Evolutionary conservation across 2,888 invertebrate genomes (phyloP).

Genomic region (Horisme vitalbata): DNA sequence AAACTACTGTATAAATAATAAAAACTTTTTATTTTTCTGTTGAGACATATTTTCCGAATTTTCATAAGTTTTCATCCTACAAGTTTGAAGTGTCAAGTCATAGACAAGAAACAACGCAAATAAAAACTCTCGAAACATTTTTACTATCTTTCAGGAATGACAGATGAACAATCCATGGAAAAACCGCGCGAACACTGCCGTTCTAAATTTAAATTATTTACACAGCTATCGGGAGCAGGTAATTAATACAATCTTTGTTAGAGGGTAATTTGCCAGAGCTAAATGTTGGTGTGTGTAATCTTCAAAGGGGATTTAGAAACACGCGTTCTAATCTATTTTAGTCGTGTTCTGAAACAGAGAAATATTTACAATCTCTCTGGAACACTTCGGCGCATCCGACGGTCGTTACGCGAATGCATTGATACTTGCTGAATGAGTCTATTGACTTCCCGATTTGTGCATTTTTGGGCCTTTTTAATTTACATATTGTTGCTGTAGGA

Average conservation of each 20-base stretch:
- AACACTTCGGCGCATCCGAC: slow-evolving; percentile 82
- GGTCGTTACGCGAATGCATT: slow-evolving; percentile 79
- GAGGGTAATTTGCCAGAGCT: slow-evolving; percentile 83
- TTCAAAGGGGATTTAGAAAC: slow-evolving; percentile 83
- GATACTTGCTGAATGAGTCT: slow-evolving; percentile 38
- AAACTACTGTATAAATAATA: background rate
- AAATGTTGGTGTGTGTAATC: slow-evolving; percentile 81
- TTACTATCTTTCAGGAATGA: slow-evolving; percentile 48
- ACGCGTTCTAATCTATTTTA: slow-evolving; percentile 81
- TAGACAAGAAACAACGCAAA: slow-evolving; percentile 6
- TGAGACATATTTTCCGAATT: background rate
- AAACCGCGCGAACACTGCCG: slow-evolving; percentile 58
- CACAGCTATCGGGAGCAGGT: slow-evolving; percentile 79
- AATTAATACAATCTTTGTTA: slow-evolving; percentile 84
- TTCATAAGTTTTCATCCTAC: background rate
- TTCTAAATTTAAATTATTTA: slow-evolving; percentile 80
- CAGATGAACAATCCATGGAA: slow-evolving; percentile 65
- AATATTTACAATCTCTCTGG: slow-evolving; percentile 82
- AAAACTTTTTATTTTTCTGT: background rate
- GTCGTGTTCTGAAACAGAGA: slow-evolving; percentile 81
- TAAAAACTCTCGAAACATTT: slow-evolving; percentile 14
- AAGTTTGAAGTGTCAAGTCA: background rate
- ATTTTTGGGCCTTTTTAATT: no score
- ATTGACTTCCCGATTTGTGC: slow-evolving; percentile 8
- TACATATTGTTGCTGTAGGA: no score